Evolutionary conservation across 2,797 vertebrate species (phyloP), one percentile per base, ranked within the genome.

Genomic region (Eurystomus glaucurus): DNA sequence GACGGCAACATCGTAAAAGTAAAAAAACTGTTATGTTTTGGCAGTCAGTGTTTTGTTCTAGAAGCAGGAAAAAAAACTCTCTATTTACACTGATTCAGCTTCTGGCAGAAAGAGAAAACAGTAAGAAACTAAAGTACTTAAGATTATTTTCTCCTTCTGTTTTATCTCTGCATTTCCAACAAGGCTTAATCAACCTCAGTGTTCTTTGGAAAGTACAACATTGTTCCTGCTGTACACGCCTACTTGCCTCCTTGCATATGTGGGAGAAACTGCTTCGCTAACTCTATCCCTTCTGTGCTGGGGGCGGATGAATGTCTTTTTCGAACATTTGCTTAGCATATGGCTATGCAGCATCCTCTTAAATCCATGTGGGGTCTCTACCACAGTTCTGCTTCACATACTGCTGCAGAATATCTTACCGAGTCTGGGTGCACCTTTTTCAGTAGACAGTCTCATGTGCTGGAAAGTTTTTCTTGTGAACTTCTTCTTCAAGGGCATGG

Each of bases 111-210:
- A 33, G n/a, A 71, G 52, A 69, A 92, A 94, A 83, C 9, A 46
- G 39, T 35, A 48, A 74, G 83, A 92, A 91, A 74, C 37, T 25
- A 70, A 91, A 83, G 93, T 61, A 48, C 60, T 52, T 79, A 19
- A 46, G 69, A 94, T 85, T 61, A 77, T 95, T 85, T 88, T 81
- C 83, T 93, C 91, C 90, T 88, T 91, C 90, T 96, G 72, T 88
- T 91, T 91, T 88, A 88, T 91, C 58, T 91, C 69, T 26, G 50
- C 8, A 1, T 80, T 94, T 85, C 93, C 79, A 93, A 43, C 57
- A 68, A 75, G 75, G 52, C 84, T 87, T 71, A 68, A 90, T 83
- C 86, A 78, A 28, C 39, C 70, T 16, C 69, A 2, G 64, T 14
- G 90, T 19, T 91, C 65, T 81, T 31, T 33, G 81, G 48, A 1